Evolutionary conservation across 2,888 invertebrate species (phyloP).

Genomic region (Dasysyrphus albostriatus): DNA sequence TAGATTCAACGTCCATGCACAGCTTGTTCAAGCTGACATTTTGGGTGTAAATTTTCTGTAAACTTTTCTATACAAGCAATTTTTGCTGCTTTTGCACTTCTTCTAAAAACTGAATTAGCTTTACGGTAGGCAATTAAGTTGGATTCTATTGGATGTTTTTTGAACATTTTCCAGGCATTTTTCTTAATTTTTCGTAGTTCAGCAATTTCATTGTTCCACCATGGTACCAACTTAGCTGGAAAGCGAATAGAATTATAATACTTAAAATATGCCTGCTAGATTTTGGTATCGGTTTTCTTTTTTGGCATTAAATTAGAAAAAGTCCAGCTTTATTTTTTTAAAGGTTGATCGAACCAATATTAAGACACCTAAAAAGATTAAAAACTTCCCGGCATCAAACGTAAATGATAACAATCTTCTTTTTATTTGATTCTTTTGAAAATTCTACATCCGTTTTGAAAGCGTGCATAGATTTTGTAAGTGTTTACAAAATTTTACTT

Average conservation of each 20-base stretch:
- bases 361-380: no score
- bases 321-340: no score
- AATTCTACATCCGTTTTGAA: no score
- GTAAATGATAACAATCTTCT: no score
- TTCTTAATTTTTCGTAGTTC: background rate
- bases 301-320: no score
- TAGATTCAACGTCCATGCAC: background rate
- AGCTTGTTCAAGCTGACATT: background rate
- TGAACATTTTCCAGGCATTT: conserved; percentile 6
- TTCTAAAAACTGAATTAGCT: conserved; percentile 7
- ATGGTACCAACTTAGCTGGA: conserved; percentile 12
- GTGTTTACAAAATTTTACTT: no score
- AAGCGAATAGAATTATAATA: background rate
- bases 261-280: background rate
- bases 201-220: conserved; percentile 13
- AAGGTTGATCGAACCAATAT: background rate
- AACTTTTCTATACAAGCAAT: background rate
- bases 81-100: background rate
- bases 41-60: background rate
- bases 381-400: no score
- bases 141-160: background rate
- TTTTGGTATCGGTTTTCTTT: no score
- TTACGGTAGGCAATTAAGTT: conserved; percentile 4
- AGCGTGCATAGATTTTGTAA: no score
- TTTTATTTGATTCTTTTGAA: no score